Conservation (phyloP, 2,797 vertebrate genomes). For the Toxotes lorentzi region DNA sequence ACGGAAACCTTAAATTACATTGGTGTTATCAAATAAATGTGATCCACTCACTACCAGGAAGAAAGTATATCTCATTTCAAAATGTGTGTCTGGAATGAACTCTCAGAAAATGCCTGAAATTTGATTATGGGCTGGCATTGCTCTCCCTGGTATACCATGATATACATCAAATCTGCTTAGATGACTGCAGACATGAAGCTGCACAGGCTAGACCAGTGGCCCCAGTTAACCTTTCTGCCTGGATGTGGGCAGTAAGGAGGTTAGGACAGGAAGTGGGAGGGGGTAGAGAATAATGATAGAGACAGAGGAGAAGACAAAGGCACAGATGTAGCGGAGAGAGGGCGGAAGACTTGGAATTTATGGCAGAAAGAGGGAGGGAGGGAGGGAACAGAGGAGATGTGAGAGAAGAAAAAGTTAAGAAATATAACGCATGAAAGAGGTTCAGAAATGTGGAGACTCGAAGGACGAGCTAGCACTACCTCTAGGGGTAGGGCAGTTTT, state of each 20-base stretch:
- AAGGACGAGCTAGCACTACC: background rate
- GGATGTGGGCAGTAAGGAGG: constrained; percentile 41
- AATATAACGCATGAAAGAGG: background rate
- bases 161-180: constrained; percentile 67
- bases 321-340: background rate
- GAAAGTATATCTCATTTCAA: constrained; percentile 34
- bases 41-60: constrained; percentile 29
- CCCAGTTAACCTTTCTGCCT: constrained; percentile 36
- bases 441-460: background rate
- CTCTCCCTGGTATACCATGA: constrained; percentile 25
- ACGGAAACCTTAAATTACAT: background rate
- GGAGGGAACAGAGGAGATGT: background rate
- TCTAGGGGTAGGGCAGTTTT: too few relatives aligned
- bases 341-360: background rate
- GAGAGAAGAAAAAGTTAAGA: background rate
- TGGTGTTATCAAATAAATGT: constrained; percentile 8
- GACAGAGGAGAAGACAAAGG: background rate
- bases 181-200: constrained; percentile 64
- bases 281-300: background rate
- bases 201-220: constrained; percentile 58
- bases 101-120: constrained; percentile 59
- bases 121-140: constrained; percentile 54
- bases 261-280: constrained; percentile 37
- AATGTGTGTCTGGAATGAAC: constrained; percentile 47
- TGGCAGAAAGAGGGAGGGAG: background rate